Base-by-base conservation (phyloP, 2,113 vertebrate species). In the Calypte anna region DNA sequence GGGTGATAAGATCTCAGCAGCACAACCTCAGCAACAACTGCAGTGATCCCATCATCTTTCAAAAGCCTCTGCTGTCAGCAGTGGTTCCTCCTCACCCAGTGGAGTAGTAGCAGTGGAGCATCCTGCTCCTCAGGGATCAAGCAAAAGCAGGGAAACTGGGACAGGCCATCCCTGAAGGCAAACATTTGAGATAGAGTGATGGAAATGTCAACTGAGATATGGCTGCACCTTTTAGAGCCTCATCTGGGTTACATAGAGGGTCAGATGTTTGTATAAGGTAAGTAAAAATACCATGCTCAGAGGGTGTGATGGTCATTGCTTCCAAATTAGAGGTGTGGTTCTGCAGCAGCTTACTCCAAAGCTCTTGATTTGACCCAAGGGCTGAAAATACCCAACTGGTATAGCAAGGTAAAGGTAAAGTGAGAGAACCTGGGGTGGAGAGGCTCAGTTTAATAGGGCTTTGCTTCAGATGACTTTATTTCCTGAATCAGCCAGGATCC, bases 61-160 rank as follows among this genome's bases (percentile, higher is more conserved):
- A 30, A 87, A 46, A 72, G 64, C 16, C 84, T 43, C 28, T 23
- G 84, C 53, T 91, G 77, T 12, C 64, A 57, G 68, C 89, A 28
- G 67, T 1, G 3, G 31, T 58, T 81, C 43, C 40, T 88, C 55
- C 79, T 77, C 0, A 4, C 9, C 0, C 10, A 30, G n/a, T 4
- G 9, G 31, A 64, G 61, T 12, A 36, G 62, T 33, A 33, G 33
- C 7, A 33, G 33, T 33, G 33, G 33, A 33, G 74, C 3, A 2
- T 25, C 2, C 3, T 13, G 69, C 50, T 33, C 84, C 1, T 1
- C 1, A 2, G 64, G 58, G 77, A 66, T 64, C 4, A 0, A 1
- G 4, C 51, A 43, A 36, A 6, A 40, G 68, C n/a, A 30, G 53
- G 4, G 2, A 46, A 33, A 43, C 30, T 78, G 43, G 40, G 20